phyloP scores from a whole-genome alignment of 2,113 vertebrate species.

The human (Homo sapiens) region DNA sequence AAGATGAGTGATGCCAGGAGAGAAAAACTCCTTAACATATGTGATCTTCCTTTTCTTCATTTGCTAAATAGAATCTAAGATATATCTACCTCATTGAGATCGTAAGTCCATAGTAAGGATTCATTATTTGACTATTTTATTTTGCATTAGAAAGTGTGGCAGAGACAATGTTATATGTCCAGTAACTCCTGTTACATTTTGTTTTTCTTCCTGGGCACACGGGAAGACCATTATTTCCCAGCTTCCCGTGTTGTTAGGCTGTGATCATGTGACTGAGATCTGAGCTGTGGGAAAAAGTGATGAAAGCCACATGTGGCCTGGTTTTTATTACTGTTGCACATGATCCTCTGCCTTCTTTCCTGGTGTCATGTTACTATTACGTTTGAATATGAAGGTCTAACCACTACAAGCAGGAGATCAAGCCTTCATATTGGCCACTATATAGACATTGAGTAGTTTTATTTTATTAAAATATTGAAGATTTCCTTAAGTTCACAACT shows the following conservation, averaged over 20 bases:
- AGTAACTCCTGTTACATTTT: neutral
- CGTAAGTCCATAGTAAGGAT: neutral
- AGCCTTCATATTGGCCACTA: slow-evolving; percentile 15
- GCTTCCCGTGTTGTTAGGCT: neutral
- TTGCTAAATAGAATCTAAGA: slow-evolving; percentile 8
- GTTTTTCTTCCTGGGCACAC: slow-evolving; percentile 13
- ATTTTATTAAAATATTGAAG: slow-evolving; percentile 27
- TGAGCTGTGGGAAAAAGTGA: slow-evolving; percentile 39
- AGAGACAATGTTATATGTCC: neutral
- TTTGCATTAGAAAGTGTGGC: neutral
- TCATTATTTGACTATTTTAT: neutral
- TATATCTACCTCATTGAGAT: neutral
- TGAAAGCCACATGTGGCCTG: neutral
- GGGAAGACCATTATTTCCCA: slow-evolving; percentile 33
- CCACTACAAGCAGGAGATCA: neutral
- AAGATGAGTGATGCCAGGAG: neutral
- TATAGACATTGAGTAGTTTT: slow-evolving; percentile 28
- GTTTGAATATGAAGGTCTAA: neutral
- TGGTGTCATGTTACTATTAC: neutral
- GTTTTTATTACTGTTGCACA: neutral
- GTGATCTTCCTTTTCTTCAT: slow-evolving; percentile 2
- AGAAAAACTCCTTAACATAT: neutral
- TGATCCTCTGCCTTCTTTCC: neutral
- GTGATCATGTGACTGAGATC: slow-evolving; percentile 7
- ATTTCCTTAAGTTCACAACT: neutral